Conservation (phyloP, 2,888 invertebrate species). For the Abscondita cerata region DNA sequence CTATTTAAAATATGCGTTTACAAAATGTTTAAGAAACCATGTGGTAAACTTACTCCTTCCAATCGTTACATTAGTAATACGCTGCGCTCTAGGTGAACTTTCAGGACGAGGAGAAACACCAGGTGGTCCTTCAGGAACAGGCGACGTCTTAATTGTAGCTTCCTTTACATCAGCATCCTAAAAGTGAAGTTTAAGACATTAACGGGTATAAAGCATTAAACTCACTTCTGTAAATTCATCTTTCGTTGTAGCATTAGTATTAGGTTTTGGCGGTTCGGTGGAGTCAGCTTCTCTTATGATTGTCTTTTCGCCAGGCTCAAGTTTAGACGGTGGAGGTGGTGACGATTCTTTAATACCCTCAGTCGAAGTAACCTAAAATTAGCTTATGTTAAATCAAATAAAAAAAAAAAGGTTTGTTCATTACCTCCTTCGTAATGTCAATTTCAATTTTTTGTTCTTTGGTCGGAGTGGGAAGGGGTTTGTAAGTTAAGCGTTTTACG, state of each 20-base stretch:
- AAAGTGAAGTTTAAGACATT: slow-evolving; percentile 14
- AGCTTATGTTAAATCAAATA: not conserved
- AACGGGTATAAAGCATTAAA: not conserved
- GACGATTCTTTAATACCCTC: slow-evolving; percentile 14
- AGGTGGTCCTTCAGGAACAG: slow-evolving; percentile 52
- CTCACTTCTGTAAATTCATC: slow-evolving; percentile 22
- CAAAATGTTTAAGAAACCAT: not conserved
- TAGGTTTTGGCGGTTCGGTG: slow-evolving; percentile 52
- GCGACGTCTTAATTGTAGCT: slow-evolving; percentile 24
- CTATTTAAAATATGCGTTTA: not conserved
- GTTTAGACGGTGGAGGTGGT: slow-evolving; percentile 32
- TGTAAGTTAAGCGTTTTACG: slow-evolving; percentile 62
- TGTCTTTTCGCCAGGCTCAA: slow-evolving; percentile 51
- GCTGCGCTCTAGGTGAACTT: slow-evolving; percentile 46
- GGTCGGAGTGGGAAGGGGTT: slow-evolving; percentile 42
- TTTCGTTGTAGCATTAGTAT: slow-evolving; percentile 8
- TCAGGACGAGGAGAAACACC: slow-evolving; percentile 52
- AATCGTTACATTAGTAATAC: slow-evolving; percentile 40
- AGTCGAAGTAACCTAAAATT: not conserved
- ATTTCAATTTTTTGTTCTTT: slow-evolving; percentile 16
- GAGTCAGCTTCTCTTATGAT: slow-evolving; percentile 59
- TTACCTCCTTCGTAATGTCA: slow-evolving; percentile 23
- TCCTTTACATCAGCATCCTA: slow-evolving; percentile 35
- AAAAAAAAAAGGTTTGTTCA: not conserved
- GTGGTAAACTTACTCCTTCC: slow-evolving; percentile 17